Evolutionary conservation across 2,797 vertebrate species (phyloP).

Genomic region (Sebastes diaconus): DNA sequence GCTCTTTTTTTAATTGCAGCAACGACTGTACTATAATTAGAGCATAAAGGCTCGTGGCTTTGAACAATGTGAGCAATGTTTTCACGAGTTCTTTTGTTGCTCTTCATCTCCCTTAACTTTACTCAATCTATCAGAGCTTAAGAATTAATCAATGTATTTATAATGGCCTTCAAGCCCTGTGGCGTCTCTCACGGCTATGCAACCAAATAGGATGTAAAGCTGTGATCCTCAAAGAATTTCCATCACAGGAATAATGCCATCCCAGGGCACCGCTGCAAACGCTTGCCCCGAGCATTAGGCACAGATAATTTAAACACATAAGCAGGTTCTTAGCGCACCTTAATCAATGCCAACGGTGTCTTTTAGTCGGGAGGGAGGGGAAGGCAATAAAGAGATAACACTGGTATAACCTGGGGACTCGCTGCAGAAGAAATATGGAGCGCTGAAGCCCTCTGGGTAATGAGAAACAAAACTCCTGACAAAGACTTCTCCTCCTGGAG

Average conservation of each 20-base stretch:
- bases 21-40: conserved; percentile 45
- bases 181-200: conserved; percentile 80
- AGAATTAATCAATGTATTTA: conserved; percentile 84
- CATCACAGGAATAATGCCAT: conserved; percentile 83
- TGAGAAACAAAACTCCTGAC: conserved; percentile 85
- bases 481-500: conserved; percentile 80
- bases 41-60: conserved; percentile 29
- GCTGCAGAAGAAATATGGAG: conserved; percentile 80
- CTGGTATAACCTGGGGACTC: conserved; percentile 81
- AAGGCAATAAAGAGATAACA: conserved; percentile 83
- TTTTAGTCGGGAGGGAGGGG: conserved; percentile 76
- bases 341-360: conserved; percentile 84
- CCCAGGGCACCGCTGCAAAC: conserved; percentile 80
- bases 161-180: conserved; percentile 79
- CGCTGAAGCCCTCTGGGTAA: conserved; percentile 80
- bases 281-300: conserved; percentile 81
- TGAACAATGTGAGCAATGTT: conserved; percentile 54
- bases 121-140: conserved; percentile 78
- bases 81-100: conserved; percentile 53
- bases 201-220: conserved; percentile 87
- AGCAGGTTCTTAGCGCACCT: conserved; percentile 84
- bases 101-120: conserved; percentile 72
- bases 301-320: conserved; percentile 87
- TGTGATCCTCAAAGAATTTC: conserved; percentile 85
- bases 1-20: conserved; percentile 20